Evolutionary conservation across 2,888 invertebrate genomes (phyloP).

Genomic region (Tryphoninae sp.): DNA sequence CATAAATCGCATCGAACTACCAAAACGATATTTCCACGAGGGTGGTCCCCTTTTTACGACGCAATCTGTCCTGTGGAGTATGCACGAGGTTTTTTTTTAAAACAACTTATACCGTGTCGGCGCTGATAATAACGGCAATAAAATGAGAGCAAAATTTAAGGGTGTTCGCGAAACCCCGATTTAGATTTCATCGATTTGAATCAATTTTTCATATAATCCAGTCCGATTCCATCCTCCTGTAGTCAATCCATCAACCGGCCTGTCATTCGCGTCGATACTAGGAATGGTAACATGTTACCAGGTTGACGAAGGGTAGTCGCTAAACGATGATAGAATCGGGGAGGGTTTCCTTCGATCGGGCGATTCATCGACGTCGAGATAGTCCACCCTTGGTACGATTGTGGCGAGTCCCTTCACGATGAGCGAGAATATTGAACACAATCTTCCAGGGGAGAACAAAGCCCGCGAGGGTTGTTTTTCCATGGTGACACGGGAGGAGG

Average conservation of each 20-base stretch:
- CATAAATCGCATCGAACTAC: background rate
- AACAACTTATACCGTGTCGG: too few species aligned
- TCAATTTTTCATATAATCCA: background rate
- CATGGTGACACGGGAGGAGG: conserved; percentile 4
- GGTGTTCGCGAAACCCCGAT: background rate
- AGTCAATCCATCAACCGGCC: background rate
- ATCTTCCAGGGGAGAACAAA: background rate
- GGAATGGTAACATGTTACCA: background rate
- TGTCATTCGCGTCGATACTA: background rate
- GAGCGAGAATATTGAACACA: background rate
- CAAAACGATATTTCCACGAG: too few species aligned
- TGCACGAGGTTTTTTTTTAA: too few species aligned
- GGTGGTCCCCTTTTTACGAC: too few species aligned
- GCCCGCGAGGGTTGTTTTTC: conserved; percentile 2
- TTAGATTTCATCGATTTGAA: background rate
- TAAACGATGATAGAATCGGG: background rate
- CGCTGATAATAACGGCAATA: too few species aligned
- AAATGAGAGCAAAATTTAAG: background rate
- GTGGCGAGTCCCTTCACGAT: background rate
- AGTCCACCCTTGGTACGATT: background rate
- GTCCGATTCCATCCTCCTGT: background rate
- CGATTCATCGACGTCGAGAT: background rate
- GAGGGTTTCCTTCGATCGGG: background rate
- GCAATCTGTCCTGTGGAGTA: too few species aligned
- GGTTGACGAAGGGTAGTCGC: conserved; percentile 1